Evolutionary conservation across 2,888 invertebrate genomes (phyloP), one percentile per base, ranked within the genome.

Genomic region (Amiota minor): DNA sequence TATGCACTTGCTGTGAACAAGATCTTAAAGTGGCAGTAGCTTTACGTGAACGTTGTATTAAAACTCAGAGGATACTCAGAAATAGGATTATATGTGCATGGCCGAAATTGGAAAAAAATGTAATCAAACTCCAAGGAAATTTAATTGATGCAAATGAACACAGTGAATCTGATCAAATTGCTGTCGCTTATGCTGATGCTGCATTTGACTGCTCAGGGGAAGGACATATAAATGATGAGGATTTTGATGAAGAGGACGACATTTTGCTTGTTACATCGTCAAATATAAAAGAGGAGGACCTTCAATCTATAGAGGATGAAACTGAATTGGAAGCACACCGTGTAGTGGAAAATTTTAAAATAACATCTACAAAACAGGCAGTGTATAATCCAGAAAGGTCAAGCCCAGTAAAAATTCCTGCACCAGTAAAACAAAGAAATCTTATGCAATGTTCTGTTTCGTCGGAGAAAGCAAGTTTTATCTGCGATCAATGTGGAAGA

Each of bases 31-130:
- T 78, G 35, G 85, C 83, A 0, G 73, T 83, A 8, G 50, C 68
- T 2, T 83, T 83, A 68, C 76, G 83, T 2, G 85, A 86, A 49
- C 77, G 80, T 6, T 67, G 83, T 8, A 85, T 83, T 12, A 71
- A 50, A 14, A 84, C 83, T 1, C 83, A 83, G 50, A 72, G 80
- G 55, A 3, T 77, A 3, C 75, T 83, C 0, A 72, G 79, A 0
- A 16, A 18, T 16, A n/a, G 20, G 11, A 59, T 11, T 9, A 16
- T 20, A 20, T 2, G 9, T 9, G 50, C 67, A 12, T 20, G 10
- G 1, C 23, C 50, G 9, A 14, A 47, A 53, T 35, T 53, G 4
- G 23, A 62, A n/a, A 62, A 4, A 18, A 12, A 35, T 12, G 10
- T 8, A 14, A n/a, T 45, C 45, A 35, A 62, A 35, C 2, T 16